Evolutionary conservation across 2,797 vertebrate species (phyloP).

Genomic region (Falco rusticolus): DNA sequence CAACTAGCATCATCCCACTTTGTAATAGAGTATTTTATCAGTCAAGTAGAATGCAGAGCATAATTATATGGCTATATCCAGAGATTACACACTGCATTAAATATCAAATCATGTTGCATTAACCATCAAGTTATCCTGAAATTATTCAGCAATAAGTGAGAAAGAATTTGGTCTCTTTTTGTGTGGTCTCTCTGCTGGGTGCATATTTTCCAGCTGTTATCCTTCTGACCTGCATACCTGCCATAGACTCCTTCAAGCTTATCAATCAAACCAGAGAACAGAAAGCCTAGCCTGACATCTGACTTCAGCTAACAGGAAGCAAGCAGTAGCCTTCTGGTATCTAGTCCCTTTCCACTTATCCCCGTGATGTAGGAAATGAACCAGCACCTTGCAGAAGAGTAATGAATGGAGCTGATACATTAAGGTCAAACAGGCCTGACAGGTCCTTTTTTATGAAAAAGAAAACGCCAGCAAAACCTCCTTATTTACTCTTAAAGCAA

Average conservation of each 20-base stretch:
- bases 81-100: conserved; percentile 44
- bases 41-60: not conserved
- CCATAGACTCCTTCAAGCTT: conserved; percentile 70
- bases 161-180: conserved; percentile 81
- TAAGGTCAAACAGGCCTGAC: conserved; percentile 55
- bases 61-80: conserved; percentile 43
- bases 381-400: conserved; percentile 53
- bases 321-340: conserved; percentile 46
- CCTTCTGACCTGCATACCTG: conserved; percentile 84
- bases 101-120: conserved; percentile 39
- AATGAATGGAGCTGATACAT: conserved; percentile 39
- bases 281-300: conserved; percentile 51
- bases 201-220: conserved; percentile 74
- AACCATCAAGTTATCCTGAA: conserved; percentile 64
- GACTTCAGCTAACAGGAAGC: conserved; percentile 69
- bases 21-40: conserved; percentile 47
- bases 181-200: conserved; percentile 84
- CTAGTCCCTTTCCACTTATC: conserved; percentile 26
- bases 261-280: conserved; percentile 66
- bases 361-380: conserved; percentile 32
- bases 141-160: conserved; percentile 60
- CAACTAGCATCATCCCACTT: conserved; percentile 50
- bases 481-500: not conserved
- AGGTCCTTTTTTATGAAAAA: not conserved
- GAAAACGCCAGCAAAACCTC: not conserved